Evolutionary conservation across 1,140 invertebrate genomes (phyloP).

Genomic region (Pachyrhynchus sulphureomaculatus): DNA sequence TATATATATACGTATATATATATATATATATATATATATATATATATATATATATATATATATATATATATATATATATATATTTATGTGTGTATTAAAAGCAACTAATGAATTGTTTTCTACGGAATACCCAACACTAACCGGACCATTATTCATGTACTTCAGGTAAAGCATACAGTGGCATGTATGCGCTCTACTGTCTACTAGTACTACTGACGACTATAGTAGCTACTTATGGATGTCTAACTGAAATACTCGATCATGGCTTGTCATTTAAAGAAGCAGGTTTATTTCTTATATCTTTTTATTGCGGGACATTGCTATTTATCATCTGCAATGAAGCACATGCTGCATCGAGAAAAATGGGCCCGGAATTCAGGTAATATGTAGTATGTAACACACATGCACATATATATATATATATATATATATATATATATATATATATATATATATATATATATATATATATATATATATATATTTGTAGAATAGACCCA

Average conservation of each 20-base stretch:
- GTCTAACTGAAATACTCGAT: conserved; percentile 67
- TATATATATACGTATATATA: too few relatives aligned
- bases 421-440: too few relatives aligned
- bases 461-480: too few relatives aligned
- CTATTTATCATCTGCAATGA: conserved; percentile 70
- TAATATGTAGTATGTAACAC: background rate
- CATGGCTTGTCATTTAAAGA: conserved; percentile 68
- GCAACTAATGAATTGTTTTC: too few relatives aligned
- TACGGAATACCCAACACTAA: background rate
- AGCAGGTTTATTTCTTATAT: conserved; percentile 65
- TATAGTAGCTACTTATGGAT: conserved; percentile 66
- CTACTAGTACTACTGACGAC: conserved; percentile 69
- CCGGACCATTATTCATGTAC: background rate
- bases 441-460: too few relatives aligned
- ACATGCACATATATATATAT: background rate
- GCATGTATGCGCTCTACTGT: conserved; percentile 71
- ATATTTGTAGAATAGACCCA: too few relatives aligned
- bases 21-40: too few relatives aligned
- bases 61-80: too few relatives aligned
- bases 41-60: too few relatives aligned
- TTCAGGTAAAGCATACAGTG: conserved; percentile 64
- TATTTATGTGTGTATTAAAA: too few relatives aligned
- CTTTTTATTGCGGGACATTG: conserved; percentile 66
- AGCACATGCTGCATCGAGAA: conserved; percentile 64
- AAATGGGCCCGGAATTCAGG: conserved; percentile 64